phyloP scores from a whole-genome alignment of 1,140 invertebrate genomes.

The Chrysoperla carnea region DNA sequence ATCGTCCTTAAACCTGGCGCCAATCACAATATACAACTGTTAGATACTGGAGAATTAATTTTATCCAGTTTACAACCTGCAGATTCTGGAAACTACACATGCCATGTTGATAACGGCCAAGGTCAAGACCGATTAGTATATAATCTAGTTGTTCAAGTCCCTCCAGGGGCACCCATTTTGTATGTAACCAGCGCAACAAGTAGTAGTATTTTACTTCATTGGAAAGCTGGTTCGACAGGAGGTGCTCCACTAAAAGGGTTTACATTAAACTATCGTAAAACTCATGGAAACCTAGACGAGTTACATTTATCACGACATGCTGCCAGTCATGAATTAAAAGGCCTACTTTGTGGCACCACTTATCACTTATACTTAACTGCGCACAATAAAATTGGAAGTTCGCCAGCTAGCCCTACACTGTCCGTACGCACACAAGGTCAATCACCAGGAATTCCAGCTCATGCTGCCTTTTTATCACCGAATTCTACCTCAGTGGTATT shows the following conservation, averaged over 20 bases:
- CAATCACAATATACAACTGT: slow-evolving; percentile 35
- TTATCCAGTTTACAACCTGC: slow-evolving; percentile 39
- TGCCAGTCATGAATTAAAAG: slow-evolving; percentile 46
- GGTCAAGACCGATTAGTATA: slow-evolving; percentile 45
- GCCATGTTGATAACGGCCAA: slow-evolving; percentile 51
- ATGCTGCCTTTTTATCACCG: slow-evolving; percentile 39
- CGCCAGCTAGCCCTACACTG: slow-evolving; percentile 44
- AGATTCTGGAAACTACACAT: slow-evolving; percentile 59
- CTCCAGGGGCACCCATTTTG: slow-evolving; percentile 45
- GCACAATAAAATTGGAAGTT: slow-evolving; percentile 54
- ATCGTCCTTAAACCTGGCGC: slow-evolving; percentile 23
- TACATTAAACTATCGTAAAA: slow-evolving; percentile 43
- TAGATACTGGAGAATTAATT: slow-evolving; percentile 43
- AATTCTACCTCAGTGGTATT: slow-evolving; percentile 56
- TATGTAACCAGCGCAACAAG: slow-evolving; percentile 54
- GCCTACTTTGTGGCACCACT: slow-evolving; percentile 50
- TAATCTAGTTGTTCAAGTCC: slow-evolving; percentile 43
- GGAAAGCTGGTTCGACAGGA: slow-evolving; percentile 51
- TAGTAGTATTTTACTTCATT: slow-evolving; percentile 48
- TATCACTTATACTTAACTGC: slow-evolving; percentile 54
- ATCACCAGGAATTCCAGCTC: slow-evolving; percentile 44
- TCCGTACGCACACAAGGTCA: slow-evolving; percentile 54
- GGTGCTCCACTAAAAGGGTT: slow-evolving; percentile 45
- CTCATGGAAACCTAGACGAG: slow-evolving; percentile 44
- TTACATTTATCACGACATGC: slow-evolving; percentile 40